Percentiles rank a stretch among this genome's conserved stretches.
These are phyloP conservation scores for Salarias fasciatus DNA, from an alignment of 2,797 vertebrate genomes.

Conservation along the genomic window DNA sequence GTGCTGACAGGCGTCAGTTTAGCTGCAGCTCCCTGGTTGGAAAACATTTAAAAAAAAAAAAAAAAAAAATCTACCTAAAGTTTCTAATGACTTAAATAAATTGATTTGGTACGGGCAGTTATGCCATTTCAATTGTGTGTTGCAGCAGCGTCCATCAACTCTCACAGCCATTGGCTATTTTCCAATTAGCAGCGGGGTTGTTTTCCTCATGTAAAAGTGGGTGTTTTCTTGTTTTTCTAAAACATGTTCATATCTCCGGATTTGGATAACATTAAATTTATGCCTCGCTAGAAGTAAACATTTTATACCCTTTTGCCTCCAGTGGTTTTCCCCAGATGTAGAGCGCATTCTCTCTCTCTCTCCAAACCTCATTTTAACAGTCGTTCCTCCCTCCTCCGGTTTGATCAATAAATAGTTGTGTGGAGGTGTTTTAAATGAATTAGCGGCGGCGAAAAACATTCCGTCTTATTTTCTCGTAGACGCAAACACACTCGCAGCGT, in stretches of 20 bases:
- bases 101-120: not conserved
- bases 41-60: not conserved
- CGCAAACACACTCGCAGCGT: not conserved
- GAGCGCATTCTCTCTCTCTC: slow-evolving; percentile 7
- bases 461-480: slow-evolving; percentile 14
- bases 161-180: slow-evolving; percentile 1
- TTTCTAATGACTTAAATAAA: not conserved
- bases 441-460: slow-evolving; percentile 39
- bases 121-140: not conserved
- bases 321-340: slow-evolving; percentile 17
- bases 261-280: slow-evolving; percentile 2
- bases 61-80: not conserved
- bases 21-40: not conserved
- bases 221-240: not conserved
- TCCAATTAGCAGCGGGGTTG: not conserved
- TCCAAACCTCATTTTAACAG: slow-evolving; percentile 27
- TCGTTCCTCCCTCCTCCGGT: slow-evolving; percentile 54
- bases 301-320: slow-evolving; percentile 12
- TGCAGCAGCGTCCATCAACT: slow-evolving; percentile 2
- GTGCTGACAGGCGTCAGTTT: not conserved
- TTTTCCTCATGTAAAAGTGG: not conserved
- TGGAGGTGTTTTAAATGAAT: slow-evolving; percentile 69
- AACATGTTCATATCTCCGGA: not conserved
- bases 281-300: slow-evolving; percentile 1
- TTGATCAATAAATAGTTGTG: slow-evolving; percentile 74